A percentile compares a stretch with the other conserved stretches of the same genome.
These are phyloP conservation scores for Myotis vivesi DNA, from an alignment of 2,797 vertebrate genomes.

Conservation along the genomic window DNA sequence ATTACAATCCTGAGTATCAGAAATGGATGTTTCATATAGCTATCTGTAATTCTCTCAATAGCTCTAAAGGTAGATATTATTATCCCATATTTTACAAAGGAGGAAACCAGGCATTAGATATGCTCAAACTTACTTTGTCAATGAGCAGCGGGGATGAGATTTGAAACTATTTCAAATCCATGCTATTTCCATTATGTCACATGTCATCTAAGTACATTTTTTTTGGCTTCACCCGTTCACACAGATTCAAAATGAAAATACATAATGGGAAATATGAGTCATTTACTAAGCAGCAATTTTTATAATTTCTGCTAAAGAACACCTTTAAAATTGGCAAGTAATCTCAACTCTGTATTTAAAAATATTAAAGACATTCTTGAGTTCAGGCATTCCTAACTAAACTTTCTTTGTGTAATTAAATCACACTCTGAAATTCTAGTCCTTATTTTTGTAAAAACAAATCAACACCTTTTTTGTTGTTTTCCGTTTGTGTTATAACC, in stretches of 20 bases:
- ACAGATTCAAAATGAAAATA: background rate
- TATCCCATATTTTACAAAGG: background rate
- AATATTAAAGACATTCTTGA: slow-evolving; percentile 7
- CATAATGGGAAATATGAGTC: background rate
- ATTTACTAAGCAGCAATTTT: slow-evolving; percentile 2
- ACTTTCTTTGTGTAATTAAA: slow-evolving; percentile 15
- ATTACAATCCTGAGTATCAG: background rate
- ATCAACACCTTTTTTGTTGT: background rate
- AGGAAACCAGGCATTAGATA: background rate
- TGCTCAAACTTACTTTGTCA: background rate
- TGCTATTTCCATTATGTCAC: background rate
- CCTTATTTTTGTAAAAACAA: background rate
- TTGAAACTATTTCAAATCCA: background rate
- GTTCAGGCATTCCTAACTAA: background rate
- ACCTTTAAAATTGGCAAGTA: slow-evolving; percentile 20
- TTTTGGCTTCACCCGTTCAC: background rate
- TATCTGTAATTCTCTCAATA: background rate
- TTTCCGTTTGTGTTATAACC: background rate
- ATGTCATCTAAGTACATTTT: background rate
- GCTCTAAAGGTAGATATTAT: background rate
- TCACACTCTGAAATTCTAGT: background rate
- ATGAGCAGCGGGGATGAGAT: background rate
- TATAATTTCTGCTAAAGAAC: slow-evolving; percentile 33
- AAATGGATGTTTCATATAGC: background rate
- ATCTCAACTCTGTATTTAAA: slow-evolving; percentile 21